Evolutionary conservation across 2,113 vertebrate genomes (phyloP), one percentile per base, ranked within the genome.

Genomic region (Capreolus pygargus): DNA sequence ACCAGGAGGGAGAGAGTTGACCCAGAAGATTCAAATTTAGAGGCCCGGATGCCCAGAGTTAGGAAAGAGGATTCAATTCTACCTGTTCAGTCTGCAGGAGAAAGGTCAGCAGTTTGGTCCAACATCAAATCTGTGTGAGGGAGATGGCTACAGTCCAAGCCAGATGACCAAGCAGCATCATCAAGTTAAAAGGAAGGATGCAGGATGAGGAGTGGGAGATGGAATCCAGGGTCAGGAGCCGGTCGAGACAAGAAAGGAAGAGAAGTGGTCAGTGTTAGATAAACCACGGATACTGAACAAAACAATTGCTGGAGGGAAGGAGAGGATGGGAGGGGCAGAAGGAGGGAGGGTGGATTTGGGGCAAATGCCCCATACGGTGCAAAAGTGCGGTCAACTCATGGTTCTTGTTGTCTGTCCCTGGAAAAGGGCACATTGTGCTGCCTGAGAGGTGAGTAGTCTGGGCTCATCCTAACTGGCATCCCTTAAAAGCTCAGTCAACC

Each of bases 331-430:
- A 36, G 6, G 14, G 45, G 10, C 1, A 5, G 45, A 23, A 14
- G 11, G 50, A 16, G 0, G 19, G 6, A 17, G 6, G 5, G 11
- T 1, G 9, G 8, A 19, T 16, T 57, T 64, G 9, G 60, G 54
- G n/a, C 45, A 50, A 23, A 36, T 1, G n/a, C 6, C 39, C 39
- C 33, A 30, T 16, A 16, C 0, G 6, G 43, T 36, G 10, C 0
- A 5, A 57, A 86, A 45, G 19, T 33, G 3, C 1, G 1, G 3
- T 10, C 43, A 50, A 57, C 28, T 23, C 45, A 64, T 50, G 30
- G 47, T 85, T n/a, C 36, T 45, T 2, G 15, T 8, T 6, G 16
- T 43, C n/a, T 54, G 23, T 16, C 39, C 47, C 70, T 39, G 43
- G 45, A 0, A 83, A 36, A 84, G 2, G 7, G 19, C 7, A 3